Evolutionary conservation across 2,113 vertebrate genomes (phyloP).

Genomic region (Cepphus grylle): DNA sequence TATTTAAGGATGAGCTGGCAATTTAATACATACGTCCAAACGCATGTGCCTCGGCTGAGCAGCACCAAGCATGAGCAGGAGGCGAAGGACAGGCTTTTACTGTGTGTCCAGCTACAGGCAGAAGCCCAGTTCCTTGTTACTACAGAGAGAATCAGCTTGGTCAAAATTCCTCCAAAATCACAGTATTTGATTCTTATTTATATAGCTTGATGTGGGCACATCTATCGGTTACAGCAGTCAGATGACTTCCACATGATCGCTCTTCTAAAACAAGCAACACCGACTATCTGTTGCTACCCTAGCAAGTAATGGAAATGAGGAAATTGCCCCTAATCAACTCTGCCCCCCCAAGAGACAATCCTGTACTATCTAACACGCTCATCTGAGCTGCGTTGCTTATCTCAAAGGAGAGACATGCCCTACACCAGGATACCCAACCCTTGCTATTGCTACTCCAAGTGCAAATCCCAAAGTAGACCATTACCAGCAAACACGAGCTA

Average conservation of each 20-base stretch:
- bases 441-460: neutral
- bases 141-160: neutral
- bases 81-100: neutral
- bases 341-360: neutral
- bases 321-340: neutral
- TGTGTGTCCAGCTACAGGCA: neutral
- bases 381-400: neutral
- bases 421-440: neutral
- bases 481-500: neutral
- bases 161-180: neutral
- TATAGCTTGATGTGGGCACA: neutral
- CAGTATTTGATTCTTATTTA: neutral
- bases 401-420: neutral
- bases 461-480: neutral
- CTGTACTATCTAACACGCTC: fast-evolving
- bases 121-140: neutral
- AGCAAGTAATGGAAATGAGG: neutral
- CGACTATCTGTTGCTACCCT: neutral
- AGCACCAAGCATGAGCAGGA: neutral
- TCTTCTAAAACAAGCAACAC: neutral
- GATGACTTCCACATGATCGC: neutral
- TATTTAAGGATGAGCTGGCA: slow-evolving; percentile 40
- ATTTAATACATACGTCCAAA: neutral
- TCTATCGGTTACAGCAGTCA: neutral
- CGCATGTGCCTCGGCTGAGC: neutral